Evolutionary conservation across 2,888 invertebrate genomes (phyloP), one percentile per base, ranked within the genome.

Genomic region (Malachius bipustulatus): DNA sequence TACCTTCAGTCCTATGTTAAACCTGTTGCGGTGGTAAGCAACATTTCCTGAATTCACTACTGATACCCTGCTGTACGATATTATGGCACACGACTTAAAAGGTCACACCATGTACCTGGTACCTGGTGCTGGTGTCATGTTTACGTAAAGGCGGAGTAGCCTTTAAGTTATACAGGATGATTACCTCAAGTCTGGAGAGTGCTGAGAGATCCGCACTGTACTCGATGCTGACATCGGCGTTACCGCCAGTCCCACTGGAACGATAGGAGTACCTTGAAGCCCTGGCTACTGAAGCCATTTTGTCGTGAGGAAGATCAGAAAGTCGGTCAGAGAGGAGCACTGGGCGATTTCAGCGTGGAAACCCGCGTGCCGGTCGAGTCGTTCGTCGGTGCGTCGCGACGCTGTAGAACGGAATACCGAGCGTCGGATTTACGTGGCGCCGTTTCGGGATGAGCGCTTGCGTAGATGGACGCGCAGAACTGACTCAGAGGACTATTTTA

Each of bases 131-230:
- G n/a, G n/a, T n/a, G n/a, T n/a, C n/a, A n/a, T n/a, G n/a, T n/a
- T n/a, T n/a, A n/a, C n/a, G n/a, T n/a, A n/a, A n/a, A n/a, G n/a
- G n/a, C n/a, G n/a, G n/a, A n/a, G n/a, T n/a, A n/a, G n/a, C n/a
- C n/a, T n/a, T n/a, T n/a, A n/a, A n/a, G n/a, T n/a, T n/a, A n/a
- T n/a, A n/a, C n/a, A n/a, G n/a, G n/a, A 43, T 60, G 59, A 72
- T 73, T 83, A 91, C 90, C 88, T 91, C 90, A 70, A 91, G 81
- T 69, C 90, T 83, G 70, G 88, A 82, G 67, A 91, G 80, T 67
- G 88, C 84, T 71, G 84, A 87, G 69, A 90, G 73, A 72, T 91
- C 90, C 71, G 85, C 76, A 70, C 81, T 81, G 71, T 90, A 91
- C 73, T 90, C 90, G 72, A 91, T 88, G 77, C 82, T 88, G 64